Conservation (phyloP, 2,113 vertebrate species). For the Indri indri region DNA sequence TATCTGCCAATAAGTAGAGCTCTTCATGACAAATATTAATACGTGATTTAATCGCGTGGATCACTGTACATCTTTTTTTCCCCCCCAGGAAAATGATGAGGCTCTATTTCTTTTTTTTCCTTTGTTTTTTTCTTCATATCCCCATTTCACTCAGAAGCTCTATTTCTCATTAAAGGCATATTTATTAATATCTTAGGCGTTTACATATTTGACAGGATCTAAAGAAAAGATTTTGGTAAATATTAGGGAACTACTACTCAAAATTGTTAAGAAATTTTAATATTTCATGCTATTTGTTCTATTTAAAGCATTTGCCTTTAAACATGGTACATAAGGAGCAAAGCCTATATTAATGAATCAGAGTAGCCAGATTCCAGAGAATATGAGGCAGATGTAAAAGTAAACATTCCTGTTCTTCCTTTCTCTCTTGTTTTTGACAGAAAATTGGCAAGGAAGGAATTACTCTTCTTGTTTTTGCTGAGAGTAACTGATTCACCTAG, state of each 20-base stretch:
- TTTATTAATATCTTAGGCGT: constrained; percentile 71
- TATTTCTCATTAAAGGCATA: constrained; percentile 77
- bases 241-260: constrained; percentile 24
- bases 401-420: constrained; percentile 41
- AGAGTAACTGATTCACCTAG: constrained; percentile 51
- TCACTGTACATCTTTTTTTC: constrained; percentile 60
- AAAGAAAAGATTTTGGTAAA: constrained; percentile 74
- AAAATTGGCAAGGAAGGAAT: constrained; percentile 51
- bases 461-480: constrained; percentile 47
- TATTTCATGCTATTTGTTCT: constrained; percentile 23
- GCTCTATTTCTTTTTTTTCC: not conserved
- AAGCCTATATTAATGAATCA: constrained; percentile 45
- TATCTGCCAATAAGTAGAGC: not conserved
- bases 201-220: constrained; percentile 75
- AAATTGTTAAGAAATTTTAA: constrained; percentile 45
- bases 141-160: not conserved
- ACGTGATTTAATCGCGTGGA: constrained; percentile 48
- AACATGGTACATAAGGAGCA: constrained; percentile 38
- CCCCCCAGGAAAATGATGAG: constrained; percentile 71
- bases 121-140: not conserved
- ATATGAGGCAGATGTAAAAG: constrained; percentile 20
- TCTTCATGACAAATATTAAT: constrained; percentile 37
- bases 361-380: constrained; percentile 10
- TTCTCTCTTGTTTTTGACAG: constrained; percentile 53
- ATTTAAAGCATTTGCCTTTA: constrained; percentile 51